Evolutionary conservation across 2,797 vertebrate genomes (phyloP).

Genomic region (Diceros bicornis): DNA sequence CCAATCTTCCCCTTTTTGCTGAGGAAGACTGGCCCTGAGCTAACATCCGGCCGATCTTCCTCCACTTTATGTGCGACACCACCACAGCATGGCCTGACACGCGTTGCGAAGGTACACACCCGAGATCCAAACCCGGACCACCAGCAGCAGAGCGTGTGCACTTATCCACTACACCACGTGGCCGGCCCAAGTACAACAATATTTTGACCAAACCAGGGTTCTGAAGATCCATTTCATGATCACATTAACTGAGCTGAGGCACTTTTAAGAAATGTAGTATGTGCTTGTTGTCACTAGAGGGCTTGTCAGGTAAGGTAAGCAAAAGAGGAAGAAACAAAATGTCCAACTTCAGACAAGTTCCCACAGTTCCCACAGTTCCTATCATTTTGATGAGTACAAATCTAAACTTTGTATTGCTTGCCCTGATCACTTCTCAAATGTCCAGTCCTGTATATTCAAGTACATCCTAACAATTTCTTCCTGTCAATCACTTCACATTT

Average conservation of each 20-base stretch:
- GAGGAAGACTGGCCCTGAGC: too few relatives aligned
- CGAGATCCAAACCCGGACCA: too few relatives aligned
- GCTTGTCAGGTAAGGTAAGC: slow-evolving; percentile 59
- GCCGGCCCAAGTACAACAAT: neutral
- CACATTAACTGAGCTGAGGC: neutral
- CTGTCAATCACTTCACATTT: slow-evolving; percentile 23
- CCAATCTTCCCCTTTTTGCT: too few relatives aligned
- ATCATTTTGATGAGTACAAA: slow-evolving; percentile 46
- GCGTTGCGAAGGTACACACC: too few relatives aligned
- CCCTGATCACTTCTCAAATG: slow-evolving; percentile 22
- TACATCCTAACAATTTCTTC: neutral
- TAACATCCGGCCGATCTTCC: too few relatives aligned
- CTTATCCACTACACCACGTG: too few relatives aligned
- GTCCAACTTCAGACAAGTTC: slow-evolving; percentile 36
- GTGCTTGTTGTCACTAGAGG: slow-evolving; percentile 68
- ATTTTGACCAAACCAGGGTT: slow-evolving; percentile 34
- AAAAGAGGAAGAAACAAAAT: slow-evolving; percentile 60
- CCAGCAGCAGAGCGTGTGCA: too few relatives aligned
- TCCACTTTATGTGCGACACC: too few relatives aligned
- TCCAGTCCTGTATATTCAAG: neutral
- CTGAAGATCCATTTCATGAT: slow-evolving; percentile 54
- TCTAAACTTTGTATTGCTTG: slow-evolving; percentile 47
- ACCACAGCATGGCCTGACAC: too few relatives aligned
- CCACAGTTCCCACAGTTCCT: neutral
- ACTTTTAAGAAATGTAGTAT: slow-evolving; percentile 21